Evolutionary conservation across 2,113 vertebrate genomes (phyloP).

Genomic region (Microcebus jonahi): DNA sequence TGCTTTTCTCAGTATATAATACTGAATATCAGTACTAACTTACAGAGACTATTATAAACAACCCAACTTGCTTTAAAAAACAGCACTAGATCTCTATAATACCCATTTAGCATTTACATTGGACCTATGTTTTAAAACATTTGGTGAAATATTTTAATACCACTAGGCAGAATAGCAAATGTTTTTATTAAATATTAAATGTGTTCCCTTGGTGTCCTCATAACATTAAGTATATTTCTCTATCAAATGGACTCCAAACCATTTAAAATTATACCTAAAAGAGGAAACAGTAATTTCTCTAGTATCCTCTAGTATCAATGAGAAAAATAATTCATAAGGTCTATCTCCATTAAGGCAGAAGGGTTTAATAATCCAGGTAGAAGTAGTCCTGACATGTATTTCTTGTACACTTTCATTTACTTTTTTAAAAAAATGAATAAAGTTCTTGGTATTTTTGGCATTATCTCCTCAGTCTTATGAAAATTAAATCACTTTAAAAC

Average conservation of each 20-base stretch:
- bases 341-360: slow-evolving; percentile 11
- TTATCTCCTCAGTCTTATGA: slow-evolving; percentile 6
- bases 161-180: not conserved
- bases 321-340: slow-evolving; percentile 26
- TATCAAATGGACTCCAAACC: slow-evolving; percentile 50
- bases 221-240: slow-evolving; percentile 63
- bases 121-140: not conserved
- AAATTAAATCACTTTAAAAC: slow-evolving; percentile 18
- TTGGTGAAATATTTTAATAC: not conserved
- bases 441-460: slow-evolving; percentile 22
- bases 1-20: slow-evolving; percentile 65
- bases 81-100: not conserved
- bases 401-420: not conserved
- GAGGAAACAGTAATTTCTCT: slow-evolving; percentile 6
- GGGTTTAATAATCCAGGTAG: slow-evolving; percentile 16
- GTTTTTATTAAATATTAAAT: slow-evolving; percentile 50
- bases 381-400: not conserved
- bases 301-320: not conserved
- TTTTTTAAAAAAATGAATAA: slow-evolving; percentile 4
- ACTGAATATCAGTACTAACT: slow-evolving; percentile 31
- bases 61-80: slow-evolving; percentile 48
- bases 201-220: not conserved
- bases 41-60: not conserved
- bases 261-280: slow-evolving; percentile 75
- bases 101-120: not conserved